Evolutionary conservation across 2,888 invertebrate genomes (phyloP).

Genomic region (Zhuqinia jingwanae): DNA sequence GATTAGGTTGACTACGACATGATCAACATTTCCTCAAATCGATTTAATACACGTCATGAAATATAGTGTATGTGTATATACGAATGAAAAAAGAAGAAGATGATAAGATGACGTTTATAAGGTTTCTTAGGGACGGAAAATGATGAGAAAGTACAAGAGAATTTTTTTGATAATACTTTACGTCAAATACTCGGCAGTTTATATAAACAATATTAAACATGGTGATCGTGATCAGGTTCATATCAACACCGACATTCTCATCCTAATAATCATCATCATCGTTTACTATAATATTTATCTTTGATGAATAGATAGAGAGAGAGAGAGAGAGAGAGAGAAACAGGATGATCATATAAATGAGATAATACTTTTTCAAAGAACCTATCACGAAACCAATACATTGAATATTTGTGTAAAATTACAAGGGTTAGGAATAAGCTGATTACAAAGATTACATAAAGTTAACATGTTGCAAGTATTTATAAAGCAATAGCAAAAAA

Average conservation of each 20-base stretch:
- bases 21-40: conserved; percentile 13
- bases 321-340: no score
- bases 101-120: no score
- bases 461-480: neutral
- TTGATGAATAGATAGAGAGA: neutral
- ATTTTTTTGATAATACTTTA: neutral
- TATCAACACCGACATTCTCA: neutral
- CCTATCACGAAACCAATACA: no score
- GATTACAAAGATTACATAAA: no score
- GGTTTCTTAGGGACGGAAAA: no score
- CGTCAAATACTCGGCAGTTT: neutral
- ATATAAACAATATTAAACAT: neutral
- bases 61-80: neutral
- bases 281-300: neutral
- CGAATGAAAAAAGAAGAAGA: neutral
- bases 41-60: conserved; percentile 32
- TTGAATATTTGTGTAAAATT: no score
- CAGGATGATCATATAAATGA: no score
- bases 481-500: conserved; percentile 4
- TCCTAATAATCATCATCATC: neutral
- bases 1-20: neutral
- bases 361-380: no score
- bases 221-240: neutral
- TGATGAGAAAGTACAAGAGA: neutral
- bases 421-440: no score